phyloP scores from a whole-genome alignment of 2,888 invertebrate genomes.

The Acanthococcus lagerstroemiae region DNA sequence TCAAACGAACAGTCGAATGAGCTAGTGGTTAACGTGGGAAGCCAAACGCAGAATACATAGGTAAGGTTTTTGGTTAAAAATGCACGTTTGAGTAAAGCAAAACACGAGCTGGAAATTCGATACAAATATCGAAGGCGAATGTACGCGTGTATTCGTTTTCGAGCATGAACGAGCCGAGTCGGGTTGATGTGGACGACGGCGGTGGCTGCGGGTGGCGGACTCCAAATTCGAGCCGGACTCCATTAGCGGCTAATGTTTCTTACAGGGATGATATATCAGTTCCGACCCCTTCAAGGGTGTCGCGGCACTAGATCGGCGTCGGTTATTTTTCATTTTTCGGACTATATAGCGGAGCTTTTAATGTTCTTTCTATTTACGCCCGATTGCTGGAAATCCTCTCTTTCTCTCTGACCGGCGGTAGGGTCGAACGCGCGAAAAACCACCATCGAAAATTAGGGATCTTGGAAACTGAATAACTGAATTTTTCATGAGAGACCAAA shows the following conservation, averaged over 20 bases:
- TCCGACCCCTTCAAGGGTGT: constrained; percentile 20
- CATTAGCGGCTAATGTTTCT: constrained; percentile 29
- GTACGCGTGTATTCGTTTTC: no score
- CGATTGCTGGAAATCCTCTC: constrained; percentile 4
- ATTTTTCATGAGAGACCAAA: constrained; percentile 1
- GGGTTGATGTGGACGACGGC: no score
- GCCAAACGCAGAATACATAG: no score
- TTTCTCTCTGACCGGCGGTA: neutral
- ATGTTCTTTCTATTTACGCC: constrained; percentile 26
- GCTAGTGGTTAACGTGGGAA: no score
- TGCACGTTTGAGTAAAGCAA: no score
- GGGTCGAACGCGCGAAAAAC: neutral
- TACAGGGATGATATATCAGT: constrained; percentile 27
- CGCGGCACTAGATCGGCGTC: constrained; percentile 9
- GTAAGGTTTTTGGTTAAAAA: no score
- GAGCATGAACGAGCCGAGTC: no score
- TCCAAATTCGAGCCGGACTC: constrained; percentile 16
- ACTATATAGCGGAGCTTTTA: constrained; percentile 21
- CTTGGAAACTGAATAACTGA: neutral
- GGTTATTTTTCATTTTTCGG: constrained; percentile 29
- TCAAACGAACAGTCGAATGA: no score
- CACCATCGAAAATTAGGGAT: neutral
- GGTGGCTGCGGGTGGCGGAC: no score
- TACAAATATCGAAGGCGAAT: no score
- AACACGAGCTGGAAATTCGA: no score